Evolutionary conservation across 1,140 invertebrate species (phyloP).

Genomic region (Phymastichus coffea): DNA sequence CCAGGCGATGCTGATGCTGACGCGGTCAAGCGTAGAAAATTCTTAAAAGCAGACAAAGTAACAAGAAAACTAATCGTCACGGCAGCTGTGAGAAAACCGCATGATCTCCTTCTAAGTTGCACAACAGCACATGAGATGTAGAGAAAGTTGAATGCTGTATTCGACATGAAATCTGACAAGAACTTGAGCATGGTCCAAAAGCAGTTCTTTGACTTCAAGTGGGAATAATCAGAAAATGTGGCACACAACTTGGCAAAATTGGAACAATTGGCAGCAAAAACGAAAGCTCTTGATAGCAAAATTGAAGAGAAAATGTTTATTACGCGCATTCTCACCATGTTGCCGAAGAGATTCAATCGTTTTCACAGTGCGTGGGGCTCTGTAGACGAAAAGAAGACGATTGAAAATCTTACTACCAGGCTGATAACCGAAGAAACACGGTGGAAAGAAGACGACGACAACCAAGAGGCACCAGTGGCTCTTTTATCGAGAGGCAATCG

Average conservation of each 20-base stretch:
- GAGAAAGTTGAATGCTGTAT: slow-evolving; percentile 28
- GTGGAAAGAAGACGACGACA: not conserved
- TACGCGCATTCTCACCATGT: no score
- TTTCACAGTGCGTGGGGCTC: no score
- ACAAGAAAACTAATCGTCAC: not conserved
- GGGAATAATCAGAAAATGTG: not conserved
- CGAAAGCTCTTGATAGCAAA: slow-evolving; percentile 32
- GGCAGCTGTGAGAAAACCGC: slow-evolving; percentile 10
- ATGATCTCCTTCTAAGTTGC: slow-evolving; percentile 39
- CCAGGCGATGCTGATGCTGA: not conserved
- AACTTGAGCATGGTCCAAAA: slow-evolving; percentile 29
- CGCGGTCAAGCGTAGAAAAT: not conserved
- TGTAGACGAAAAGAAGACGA: slow-evolving; percentile 24
- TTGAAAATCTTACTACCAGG: not conserved
- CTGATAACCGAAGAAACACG: not conserved
- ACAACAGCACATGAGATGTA: slow-evolving; percentile 35
- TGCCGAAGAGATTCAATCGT: no score
- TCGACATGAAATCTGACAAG: slow-evolving; percentile 31
- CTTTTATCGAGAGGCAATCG: not conserved
- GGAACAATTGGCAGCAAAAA: slow-evolving; percentile 19
- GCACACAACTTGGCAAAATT: not conserved
- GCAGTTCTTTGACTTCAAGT: not conserved
- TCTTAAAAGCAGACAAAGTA: not conserved
- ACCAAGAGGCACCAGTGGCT: not conserved
- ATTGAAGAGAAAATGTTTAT: slow-evolving; percentile 37